phyloP scores from a whole-genome alignment of 1,140 invertebrate genomes.

The Pogonomyrmex californicus region DNA sequence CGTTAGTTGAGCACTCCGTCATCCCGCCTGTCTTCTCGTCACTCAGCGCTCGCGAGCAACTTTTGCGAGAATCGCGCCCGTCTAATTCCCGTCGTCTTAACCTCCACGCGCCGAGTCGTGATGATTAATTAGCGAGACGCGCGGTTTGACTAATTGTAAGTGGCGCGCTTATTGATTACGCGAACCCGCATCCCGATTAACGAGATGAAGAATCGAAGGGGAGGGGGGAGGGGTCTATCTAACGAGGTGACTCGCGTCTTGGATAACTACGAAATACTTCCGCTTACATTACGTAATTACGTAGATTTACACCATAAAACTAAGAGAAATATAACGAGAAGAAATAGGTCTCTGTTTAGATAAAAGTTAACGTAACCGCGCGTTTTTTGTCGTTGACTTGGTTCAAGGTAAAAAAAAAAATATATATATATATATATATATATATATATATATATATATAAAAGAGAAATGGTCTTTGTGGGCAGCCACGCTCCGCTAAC shows the following conservation, averaged over 20 bases:
- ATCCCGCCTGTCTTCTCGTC: slow-evolving; percentile 49
- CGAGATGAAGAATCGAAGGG: background rate
- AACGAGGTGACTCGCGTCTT: background rate
- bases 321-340: background rate
- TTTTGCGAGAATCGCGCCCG: slow-evolving; percentile 50
- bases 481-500: background rate
- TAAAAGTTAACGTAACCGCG: background rate
- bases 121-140: slow-evolving; percentile 54
- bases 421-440: background rate
- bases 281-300: background rate
- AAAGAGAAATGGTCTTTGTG: background rate
- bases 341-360: no score
- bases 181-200: background rate
- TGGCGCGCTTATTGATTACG: slow-evolving; percentile 18
- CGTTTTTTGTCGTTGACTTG: no score
- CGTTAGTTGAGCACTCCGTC: slow-evolving; percentile 64
- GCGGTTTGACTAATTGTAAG: slow-evolving; percentile 38
- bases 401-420: no score
- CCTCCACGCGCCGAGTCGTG: background rate
- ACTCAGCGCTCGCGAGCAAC: slow-evolving; percentile 33
- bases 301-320: background rate
- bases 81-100: slow-evolving; percentile 41
- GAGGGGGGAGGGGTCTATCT: no score
- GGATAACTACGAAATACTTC: background rate
- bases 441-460: background rate